Base-by-base conservation (phyloP, 2,888 invertebrate species). In the Helobdella robusta region DNA sequence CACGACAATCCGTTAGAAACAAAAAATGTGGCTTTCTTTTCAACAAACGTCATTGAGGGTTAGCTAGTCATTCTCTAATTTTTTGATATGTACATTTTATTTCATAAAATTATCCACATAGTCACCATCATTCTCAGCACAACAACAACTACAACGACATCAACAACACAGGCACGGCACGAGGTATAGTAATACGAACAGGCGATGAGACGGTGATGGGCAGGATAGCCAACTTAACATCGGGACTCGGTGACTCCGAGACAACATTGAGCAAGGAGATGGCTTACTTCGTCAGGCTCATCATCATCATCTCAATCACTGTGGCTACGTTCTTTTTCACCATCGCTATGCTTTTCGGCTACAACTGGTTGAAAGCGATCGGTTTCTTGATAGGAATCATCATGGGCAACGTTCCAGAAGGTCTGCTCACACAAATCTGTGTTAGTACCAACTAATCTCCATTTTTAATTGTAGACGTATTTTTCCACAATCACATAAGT, bases 361-460 rank as follows among this genome's bases (percentile, higher is more conserved):
- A 61, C 32, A 23, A 8, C 1, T 61, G 61, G 61, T 46, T 61
- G 8, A 28, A 46, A 20, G 61, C 61, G 5, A 46, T 61, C 6
- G 61, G 44, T n/a, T 61, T 61, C n/a, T 48, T 61, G 28, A 61
- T 61, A n/a, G 61, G 61, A 2, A 61, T 61, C 46, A 23, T 61
- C 61, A 61, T 61, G 61, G 61, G 61, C 6, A 61, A 61, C 30
- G 61, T 61, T 15, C 61, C 61, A 28, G 61, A 61, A 23, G 61
- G 61, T 4, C 48, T 61, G 1, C 61, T 61, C 28, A 61, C 61
- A 1, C 44, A 44, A 0, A 48, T 61, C 2, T 46, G 46, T n/a
- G 61, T 61, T 23, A 34, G 59, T 34, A 25, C n/a, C 11, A 15
- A 40, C 15, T 15, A 15, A 15, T 40, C 11, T 40, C 11, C 15